These are phyloP conservation scores for Deilephila porcellus DNA, from an alignment of 2,888 invertebrate species.

Conservation along the genomic window DNA sequence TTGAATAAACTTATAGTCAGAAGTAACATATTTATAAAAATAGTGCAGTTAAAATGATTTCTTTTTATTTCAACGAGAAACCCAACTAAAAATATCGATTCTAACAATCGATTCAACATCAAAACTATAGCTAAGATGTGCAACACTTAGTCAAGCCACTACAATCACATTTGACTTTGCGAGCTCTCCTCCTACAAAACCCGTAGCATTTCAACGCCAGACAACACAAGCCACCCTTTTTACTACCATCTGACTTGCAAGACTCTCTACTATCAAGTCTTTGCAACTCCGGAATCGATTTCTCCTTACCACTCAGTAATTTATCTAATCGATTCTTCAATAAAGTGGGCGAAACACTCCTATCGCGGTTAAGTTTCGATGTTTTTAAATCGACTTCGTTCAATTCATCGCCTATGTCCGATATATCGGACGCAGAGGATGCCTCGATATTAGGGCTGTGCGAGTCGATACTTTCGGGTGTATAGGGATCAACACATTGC, in stretches of 20 bases:
- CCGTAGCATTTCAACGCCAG: conserved; percentile 75
- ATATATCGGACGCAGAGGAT: conserved; percentile 59
- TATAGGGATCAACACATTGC: conserved; percentile 88
- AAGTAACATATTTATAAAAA: background rate
- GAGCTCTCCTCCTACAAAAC: conserved; percentile 70
- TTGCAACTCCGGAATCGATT: conserved; percentile 59
- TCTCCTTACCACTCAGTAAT: conserved; percentile 59
- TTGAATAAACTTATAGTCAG: background rate
- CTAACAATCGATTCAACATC: conserved; percentile 33
- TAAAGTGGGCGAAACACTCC: conserved; percentile 86
- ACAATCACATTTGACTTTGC: conserved; percentile 67
- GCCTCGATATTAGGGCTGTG: conserved; percentile 87
- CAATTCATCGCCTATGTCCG: conserved; percentile 62
- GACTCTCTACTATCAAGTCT: conserved; percentile 73
- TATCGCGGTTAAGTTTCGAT: conserved; percentile 60
- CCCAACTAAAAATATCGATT: conserved; percentile 34
- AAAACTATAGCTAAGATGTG: conserved; percentile 49
- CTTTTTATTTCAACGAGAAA: conserved; percentile 32
- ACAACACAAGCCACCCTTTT: conserved; percentile 69
- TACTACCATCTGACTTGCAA: conserved; percentile 69
- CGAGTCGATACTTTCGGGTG: conserved; percentile 92
- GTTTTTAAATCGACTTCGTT: conserved; percentile 55
- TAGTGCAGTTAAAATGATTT: background rate
- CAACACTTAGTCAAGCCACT: conserved; percentile 66
- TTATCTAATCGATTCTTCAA: conserved; percentile 86